These are phyloP conservation scores for Limnephilus rhombicus DNA, from an alignment of 2,888 invertebrate genomes.

Conservation along the genomic window DNA sequence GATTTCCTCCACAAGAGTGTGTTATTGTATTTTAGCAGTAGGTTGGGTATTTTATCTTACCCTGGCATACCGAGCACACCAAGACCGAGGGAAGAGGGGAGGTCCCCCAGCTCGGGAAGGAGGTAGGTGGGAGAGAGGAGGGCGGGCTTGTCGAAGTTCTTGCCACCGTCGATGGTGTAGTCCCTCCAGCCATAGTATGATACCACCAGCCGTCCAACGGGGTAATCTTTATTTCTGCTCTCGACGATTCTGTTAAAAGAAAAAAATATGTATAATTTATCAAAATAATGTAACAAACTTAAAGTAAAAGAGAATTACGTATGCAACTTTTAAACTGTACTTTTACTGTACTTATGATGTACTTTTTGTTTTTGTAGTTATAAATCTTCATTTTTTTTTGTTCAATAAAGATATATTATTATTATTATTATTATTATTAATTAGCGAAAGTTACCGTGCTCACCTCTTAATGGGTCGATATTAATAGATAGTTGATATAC, in stretches of 20 bases:
- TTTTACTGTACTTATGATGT: too few relatives aligned
- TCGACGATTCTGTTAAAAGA: slow-evolving; percentile 79
- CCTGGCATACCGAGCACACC: slow-evolving; percentile 86
- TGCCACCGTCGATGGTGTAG: slow-evolving; percentile 73
- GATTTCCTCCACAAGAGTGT: too few relatives aligned
- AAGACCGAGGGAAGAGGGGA: slow-evolving; percentile 81
- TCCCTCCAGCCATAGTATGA: slow-evolving; percentile 84
- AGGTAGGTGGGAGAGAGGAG: slow-evolving; percentile 69
- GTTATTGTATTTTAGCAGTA: too few relatives aligned
- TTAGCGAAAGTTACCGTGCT: too few relatives aligned
- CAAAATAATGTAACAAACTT: not conserved
- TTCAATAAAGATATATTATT: too few relatives aligned
- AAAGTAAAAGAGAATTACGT: not conserved
- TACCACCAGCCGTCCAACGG: slow-evolving; percentile 81
- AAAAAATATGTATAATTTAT: not conserved
- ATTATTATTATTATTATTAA: too few relatives aligned
- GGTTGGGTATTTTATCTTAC: slow-evolving; percentile 71
- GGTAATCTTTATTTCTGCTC: slow-evolving; percentile 81
- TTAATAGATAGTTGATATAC: too few relatives aligned
- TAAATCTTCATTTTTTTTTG: too few relatives aligned
- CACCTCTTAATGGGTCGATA: too few relatives aligned
- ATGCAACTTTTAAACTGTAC: too few relatives aligned
- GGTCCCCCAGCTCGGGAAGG: slow-evolving; percentile 78
- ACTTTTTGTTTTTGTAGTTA: too few relatives aligned
- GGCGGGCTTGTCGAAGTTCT: slow-evolving; percentile 20